Percentiles rank a stretch among this genome's conserved stretches.
Conservation (phyloP, 2,888 invertebrate species). For the Erpobdella octoculata region DNA sequence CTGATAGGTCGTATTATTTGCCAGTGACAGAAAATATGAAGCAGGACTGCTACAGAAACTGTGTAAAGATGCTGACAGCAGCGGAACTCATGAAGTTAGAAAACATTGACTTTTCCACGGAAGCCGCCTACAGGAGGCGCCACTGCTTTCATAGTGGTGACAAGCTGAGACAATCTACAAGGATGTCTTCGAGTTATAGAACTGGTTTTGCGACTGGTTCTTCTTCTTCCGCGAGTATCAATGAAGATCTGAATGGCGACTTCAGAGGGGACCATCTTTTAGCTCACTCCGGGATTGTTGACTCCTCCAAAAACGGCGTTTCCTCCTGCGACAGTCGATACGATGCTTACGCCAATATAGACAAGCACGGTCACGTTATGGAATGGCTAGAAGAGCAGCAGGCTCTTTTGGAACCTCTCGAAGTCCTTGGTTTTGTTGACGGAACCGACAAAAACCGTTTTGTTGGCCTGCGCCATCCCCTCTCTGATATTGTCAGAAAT, state of each 20-base stretch:
- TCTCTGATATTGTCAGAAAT: neutral
- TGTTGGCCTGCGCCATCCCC: neutral
- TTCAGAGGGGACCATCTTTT: neutral
- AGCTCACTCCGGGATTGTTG: neutral
- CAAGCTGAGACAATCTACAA: neutral
- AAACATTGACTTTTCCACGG: neutral
- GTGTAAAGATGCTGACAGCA: neutral
- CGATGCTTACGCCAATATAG: slow-evolving; percentile 3
- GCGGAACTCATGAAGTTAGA: neutral
- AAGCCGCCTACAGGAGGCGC: neutral
- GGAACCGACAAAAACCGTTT: neutral
- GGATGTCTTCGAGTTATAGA: slow-evolving; percentile 14
- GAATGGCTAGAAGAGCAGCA: slow-evolving; percentile 34
- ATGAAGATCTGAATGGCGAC: slow-evolving; percentile 27
- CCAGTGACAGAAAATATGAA: neutral
- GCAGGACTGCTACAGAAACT: slow-evolving; percentile 7
- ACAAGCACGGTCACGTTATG: slow-evolving; percentile 30
- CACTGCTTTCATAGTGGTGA: neutral
- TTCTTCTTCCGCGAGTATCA: slow-evolving; percentile 29
- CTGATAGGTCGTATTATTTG: neutral
- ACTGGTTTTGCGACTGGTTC: slow-evolving; percentile 27
- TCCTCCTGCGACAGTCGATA: slow-evolving; percentile 11
- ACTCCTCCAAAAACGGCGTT: neutral
- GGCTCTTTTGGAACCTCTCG: slow-evolving; percentile 27
- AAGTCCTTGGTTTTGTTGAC: neutral